Base-by-base conservation (phyloP, 2,113 vertebrate genomes). In the Amphiprion percula region DNA sequence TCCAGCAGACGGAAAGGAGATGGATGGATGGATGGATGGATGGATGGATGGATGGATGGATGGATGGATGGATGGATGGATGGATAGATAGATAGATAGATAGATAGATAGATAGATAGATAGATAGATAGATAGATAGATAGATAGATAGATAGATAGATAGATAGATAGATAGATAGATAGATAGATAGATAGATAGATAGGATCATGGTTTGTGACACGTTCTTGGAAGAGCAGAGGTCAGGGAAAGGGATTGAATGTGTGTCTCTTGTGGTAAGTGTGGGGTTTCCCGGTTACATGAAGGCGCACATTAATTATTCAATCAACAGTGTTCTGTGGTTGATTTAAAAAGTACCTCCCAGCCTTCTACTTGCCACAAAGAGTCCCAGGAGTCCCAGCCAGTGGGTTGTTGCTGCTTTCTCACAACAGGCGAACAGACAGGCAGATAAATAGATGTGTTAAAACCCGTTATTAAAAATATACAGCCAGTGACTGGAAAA, bases 301-400 rank as follows among this genome's bases (percentile, higher is more conserved):
- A 75, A 86, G 68, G 53, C 28, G 39, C 46, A 82, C 88, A 93
- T 94, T 91, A 94, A 93, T 94, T 90, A 94, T 94, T 94, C 89
- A 94, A 87, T 87, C 85, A 86, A 86, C 91, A 85, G 73, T 77
- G 87, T 91, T 85, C 70, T 92, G 92, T 88, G 91, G 88, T 90
- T 89, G 85, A 82, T 74, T 83, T 82, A 54, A 88, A 90, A 90
- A 88, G 72, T 82, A 74, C 82, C 70, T 84, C 65, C 73, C 47
- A 62, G 55, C 74, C 70, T 81, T 52, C 1, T 10, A 58, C 77
- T 88, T 72, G 67, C 91, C 91, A 85, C 87, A 92, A 86, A 85
- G 41, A 74, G 78, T 83, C 87, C 88, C 92, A 19, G 8, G 85
- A 84, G 89, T 26, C 41, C 17, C 68, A 26, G n/a, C 26, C 39